Base-by-base conservation (phyloP, 2,888 invertebrate genomes). In the Zootermopsis nevadensis region DNA sequence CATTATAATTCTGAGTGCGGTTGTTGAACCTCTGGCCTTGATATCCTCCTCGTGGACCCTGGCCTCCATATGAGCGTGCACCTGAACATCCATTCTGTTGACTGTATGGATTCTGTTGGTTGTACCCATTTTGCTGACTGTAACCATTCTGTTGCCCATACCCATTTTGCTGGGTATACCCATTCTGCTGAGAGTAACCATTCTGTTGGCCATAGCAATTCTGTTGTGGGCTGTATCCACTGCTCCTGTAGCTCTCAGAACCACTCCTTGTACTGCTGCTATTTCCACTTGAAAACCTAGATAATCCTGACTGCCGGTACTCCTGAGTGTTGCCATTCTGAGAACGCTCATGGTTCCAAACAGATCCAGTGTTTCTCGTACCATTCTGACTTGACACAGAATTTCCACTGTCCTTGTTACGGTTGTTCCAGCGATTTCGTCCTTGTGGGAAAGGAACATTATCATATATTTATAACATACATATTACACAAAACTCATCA, bases 301-400 rank as follows among this genome's bases (percentile, higher is more conserved):
- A 31, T 31, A 80, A 69, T 8, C 88, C 77, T 90, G 91, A 86
- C 89, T 92, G 85, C 88, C 92, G 86, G 90, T 92, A 87, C 89
- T 88, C 88, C 82, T 87, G 67, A 84, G 83, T 69, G 42, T n/a
- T 80, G 53, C 53, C 38, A 66, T 82, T 82, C 79, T 84, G 84
- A 27, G 82, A 55, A 31, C 79, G 31, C 12, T 77, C 77, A n/a
- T 79, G 77, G 19, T 30, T 69, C 82, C 82, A 82, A 27, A 69
- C 79, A 30, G 79, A 33, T 22, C 48, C 66, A 35, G 24, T 53
- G 19, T 33, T 66, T 4, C 79, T 24, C 12, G n/a, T 6, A 79
- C 12, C 38, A 66, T 27, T 79, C 79, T 79, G 79, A n/a, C 38
- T 79, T 66, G 66, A 27, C 24, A 22, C 66, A 35, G 33, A 33